Percentiles rank a stretch among this genome's conserved stretches.
phyloP scores from a whole-genome alignment of 2,113 vertebrate genomes.

The Heloderma charlesbogerti region DNA sequence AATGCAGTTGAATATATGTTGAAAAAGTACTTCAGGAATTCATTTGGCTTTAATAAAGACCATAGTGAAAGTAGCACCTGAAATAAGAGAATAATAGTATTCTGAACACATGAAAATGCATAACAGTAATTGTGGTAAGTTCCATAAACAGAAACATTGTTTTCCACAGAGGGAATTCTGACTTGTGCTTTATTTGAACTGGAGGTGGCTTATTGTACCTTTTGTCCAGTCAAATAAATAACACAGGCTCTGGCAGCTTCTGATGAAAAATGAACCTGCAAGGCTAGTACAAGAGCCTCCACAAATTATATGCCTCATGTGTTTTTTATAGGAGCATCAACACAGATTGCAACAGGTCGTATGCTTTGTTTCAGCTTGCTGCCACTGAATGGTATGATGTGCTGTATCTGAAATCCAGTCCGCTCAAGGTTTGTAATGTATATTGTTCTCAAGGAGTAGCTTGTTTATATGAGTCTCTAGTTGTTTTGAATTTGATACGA shows the following conservation, averaged over 20 bases:
- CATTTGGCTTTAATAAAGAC: slow-evolving; percentile 27
- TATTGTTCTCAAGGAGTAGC: background rate
- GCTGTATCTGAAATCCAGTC: slow-evolving; percentile 17
- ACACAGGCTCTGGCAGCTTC: slow-evolving; percentile 37
- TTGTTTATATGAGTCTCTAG: background rate
- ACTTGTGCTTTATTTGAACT: slow-evolving; percentile 4
- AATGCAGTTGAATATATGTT: slow-evolving; percentile 22
- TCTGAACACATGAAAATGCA: background rate
- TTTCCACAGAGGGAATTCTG: slow-evolving; percentile 16
- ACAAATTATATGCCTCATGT: slow-evolving; percentile 1
- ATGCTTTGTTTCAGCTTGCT: slow-evolving; percentile 6
- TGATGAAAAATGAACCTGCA: slow-evolving; percentile 5
- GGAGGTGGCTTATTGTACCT: background rate
- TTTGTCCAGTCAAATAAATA: slow-evolving; percentile 23
- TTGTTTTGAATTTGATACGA: slow-evolving; percentile 6
- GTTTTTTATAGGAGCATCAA: slow-evolving; percentile 1
- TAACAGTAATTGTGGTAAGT: slow-evolving; percentile 25
- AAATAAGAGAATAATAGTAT: background rate
- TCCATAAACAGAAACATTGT: background rate
- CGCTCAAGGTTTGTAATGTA: slow-evolving; percentile 9
- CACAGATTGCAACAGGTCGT: background rate
- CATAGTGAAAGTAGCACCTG: background rate
- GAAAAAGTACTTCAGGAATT: background rate
- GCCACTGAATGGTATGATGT: background rate
- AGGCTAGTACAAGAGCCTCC: slow-evolving; percentile 30